Percentiles rank a stretch among this genome's conserved stretches.
Conservation (phyloP, 2,888 invertebrate species). For the Lycocerus yunnanus region DNA sequence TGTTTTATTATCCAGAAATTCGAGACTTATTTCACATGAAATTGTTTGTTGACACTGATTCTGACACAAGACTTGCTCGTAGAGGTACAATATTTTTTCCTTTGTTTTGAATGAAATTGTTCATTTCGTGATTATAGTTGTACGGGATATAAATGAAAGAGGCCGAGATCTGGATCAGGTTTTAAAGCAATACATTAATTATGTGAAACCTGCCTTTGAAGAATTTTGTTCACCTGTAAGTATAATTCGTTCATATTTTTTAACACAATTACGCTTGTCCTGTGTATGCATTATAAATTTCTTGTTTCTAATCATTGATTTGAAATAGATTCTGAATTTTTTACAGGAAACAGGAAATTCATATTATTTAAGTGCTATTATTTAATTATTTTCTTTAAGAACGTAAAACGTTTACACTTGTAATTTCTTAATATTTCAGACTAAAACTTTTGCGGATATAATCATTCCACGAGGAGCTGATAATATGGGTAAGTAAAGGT, state of each 20-base stretch:
- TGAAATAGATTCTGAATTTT: no score
- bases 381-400: no score
- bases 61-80: constrained; percentile 93
- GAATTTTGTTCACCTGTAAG: constrained; percentile 96
- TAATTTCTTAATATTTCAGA: constrained; percentile 65
- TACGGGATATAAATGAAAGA: constrained; percentile 93
- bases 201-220: constrained; percentile 99
- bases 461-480: constrained; percentile 99
- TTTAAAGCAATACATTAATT: constrained; percentile 94
- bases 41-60: constrained; percentile 98
- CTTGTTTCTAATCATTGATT: no score
- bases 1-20: constrained; percentile 96
- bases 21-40: constrained; percentile 98
- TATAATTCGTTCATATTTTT: constrained; percentile 34
- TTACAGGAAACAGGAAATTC: no score
- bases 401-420: no score
- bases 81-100: constrained; percentile 75
- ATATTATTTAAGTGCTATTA: no score
- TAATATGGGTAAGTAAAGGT: constrained; percentile 78
- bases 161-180: constrained; percentile 94
- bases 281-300: neutral
- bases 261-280: no score
- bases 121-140: constrained; percentile 67
- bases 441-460: constrained; percentile 99
- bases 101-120: neutral